Conservation (phyloP, 1,140 invertebrate species). For the Argopecten irradians region DNA sequence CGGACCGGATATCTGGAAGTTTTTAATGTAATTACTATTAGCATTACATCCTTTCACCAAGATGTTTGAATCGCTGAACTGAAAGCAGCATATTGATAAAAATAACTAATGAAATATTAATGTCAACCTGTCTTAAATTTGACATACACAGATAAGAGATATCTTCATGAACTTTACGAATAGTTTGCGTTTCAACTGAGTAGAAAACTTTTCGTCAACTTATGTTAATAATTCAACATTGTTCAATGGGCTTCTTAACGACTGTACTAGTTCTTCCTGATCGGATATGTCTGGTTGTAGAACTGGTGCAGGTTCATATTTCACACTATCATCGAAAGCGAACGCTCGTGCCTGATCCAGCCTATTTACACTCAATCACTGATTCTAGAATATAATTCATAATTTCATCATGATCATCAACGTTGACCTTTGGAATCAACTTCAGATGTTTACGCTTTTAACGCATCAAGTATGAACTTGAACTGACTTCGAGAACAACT, state of each 20-base stretch:
- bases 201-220: background rate
- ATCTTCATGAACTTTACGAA: background rate
- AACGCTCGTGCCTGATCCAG: background rate
- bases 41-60: background rate
- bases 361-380: background rate
- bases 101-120: background rate
- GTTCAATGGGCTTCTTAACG: background rate
- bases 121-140: background rate
- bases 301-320: background rate
- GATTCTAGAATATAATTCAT: background rate
- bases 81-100: background rate
- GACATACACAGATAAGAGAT: background rate
- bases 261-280: background rate
- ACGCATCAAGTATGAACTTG: background rate
- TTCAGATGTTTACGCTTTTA: background rate
- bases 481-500: background rate
- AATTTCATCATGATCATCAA: background rate
- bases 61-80: background rate
- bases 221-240: conserved; percentile 5
- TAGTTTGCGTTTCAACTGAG: background rate
- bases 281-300: background rate
- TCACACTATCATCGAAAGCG: too few relatives aligned
- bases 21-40: too few relatives aligned
- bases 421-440: too few relatives aligned
- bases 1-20: too few relatives aligned